These are phyloP conservation scores for Piscicola geometra DNA, from an alignment of 2,888 invertebrate species.

Conservation along the genomic window DNA sequence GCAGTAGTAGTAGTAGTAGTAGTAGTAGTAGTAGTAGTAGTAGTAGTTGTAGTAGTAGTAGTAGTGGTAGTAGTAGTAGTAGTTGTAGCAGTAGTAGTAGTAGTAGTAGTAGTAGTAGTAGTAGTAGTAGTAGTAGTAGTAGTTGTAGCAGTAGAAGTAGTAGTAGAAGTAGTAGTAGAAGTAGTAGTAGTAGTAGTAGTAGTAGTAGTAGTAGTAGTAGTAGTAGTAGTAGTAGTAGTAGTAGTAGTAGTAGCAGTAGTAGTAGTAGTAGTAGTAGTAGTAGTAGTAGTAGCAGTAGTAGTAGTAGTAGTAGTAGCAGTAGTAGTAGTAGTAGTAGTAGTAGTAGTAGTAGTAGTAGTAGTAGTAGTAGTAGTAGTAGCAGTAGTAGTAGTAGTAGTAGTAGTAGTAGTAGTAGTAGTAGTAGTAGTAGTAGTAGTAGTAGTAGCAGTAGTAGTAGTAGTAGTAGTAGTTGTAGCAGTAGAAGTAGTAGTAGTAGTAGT, in stretches of 20 bases:
- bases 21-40: background rate
- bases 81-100: constrained; percentile 22
- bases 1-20: too few species aligned
- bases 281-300: constrained; percentile 26
- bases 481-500: constrained; percentile 25
- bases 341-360: too few species aligned
- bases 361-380: too few species aligned
- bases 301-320: constrained; percentile 11
- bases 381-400: too few species aligned
- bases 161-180: too few species aligned
- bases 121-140: too few species aligned
- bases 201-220: too few species aligned
- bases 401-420: too few species aligned
- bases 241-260: background rate
- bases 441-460: background rate
- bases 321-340: too few species aligned
- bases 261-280: constrained; percentile 18
- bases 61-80: constrained; percentile 23
- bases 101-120: background rate
- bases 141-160: too few species aligned
- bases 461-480: constrained; percentile 12
- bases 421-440: too few species aligned
- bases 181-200: too few species aligned
- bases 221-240: background rate
- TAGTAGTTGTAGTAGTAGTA: constrained; percentile 9